Base-by-base conservation (phyloP, 2,888 invertebrate genomes). In the Scrobipalpa costella region DNA sequence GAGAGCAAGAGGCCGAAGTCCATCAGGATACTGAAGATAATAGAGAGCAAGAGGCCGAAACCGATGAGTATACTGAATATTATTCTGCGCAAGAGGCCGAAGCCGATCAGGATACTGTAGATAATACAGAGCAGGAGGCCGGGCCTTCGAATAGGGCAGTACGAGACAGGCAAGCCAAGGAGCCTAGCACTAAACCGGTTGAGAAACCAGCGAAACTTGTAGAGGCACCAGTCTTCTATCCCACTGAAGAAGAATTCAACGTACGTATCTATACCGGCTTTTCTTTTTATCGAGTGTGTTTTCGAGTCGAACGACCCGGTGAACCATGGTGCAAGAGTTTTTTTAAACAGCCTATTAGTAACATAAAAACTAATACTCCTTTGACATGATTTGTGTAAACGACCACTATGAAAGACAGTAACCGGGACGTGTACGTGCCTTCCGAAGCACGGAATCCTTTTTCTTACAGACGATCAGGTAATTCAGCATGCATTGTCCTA, bases 171-270 rank as follows among this genome's bases (percentile, higher is more conserved):
- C 27, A 21, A 0, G 6, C 3, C 11, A 17, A 17, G 1, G 7
- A 52, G 27, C n/a, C 27, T 7, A 11, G 27, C 55, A 17, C 19
- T 19, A 55, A 21, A n/a, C 33, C 9, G 7, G 9, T 0, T 1
- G 50, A 21, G 8, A 50, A 50, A 19, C 3, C 50, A 6, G 21
- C 58, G 0, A 40, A 52, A 60, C 9, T 95, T 69, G 93, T 94
- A 0, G 95, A 96, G 67, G 97, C 96, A 0, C 97, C 96, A 0
- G 93, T 94, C 0, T 98, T 96, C 81, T 92, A 94, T 76, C 98
- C 97, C 0, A 94, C 95, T 0, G 95, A 95, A 66, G 95, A 95
- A 71, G 97, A 98, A 76, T 98, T 98, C 78, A 81, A 76, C 67
- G 86, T 84, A 68, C 77, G 76, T 73, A 49, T 58, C 9, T 49